Percentiles rank a stretch among this genome's conserved stretches.
These are phyloP conservation scores for Gadus chalcogrammus DNA, from an alignment of 2,113 vertebrate species.

Conservation along the genomic window DNA sequence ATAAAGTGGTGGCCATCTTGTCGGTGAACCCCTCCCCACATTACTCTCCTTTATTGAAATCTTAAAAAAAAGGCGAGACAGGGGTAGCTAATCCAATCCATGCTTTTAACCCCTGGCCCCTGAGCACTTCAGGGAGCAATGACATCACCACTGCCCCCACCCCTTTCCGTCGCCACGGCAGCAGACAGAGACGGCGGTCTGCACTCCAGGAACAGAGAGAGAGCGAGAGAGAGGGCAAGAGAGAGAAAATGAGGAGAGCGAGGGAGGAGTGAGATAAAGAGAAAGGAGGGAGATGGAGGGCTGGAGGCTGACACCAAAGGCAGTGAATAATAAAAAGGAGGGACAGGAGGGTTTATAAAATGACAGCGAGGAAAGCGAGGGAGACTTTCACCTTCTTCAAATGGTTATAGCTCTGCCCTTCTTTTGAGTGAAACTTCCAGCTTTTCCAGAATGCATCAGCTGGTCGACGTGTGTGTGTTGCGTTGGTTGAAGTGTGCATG, in stretches of 20 bases:
- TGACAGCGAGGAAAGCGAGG: too few species aligned
- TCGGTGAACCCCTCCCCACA: too few species aligned
- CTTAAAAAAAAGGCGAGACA: background rate
- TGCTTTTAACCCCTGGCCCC: constrained; percentile 26
- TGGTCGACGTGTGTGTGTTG: too few species aligned
- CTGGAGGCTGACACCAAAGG: too few species aligned
- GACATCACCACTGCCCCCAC: background rate
- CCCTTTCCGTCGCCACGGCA: background rate
- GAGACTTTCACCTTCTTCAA: too few species aligned
- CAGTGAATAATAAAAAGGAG: too few species aligned
- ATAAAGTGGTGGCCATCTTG: background rate
- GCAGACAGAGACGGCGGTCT: background rate
- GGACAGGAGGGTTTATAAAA: too few species aligned
- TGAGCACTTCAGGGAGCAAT: background rate
- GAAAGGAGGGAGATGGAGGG: background rate
- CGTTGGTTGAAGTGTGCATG: too few species aligned
- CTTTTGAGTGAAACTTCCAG: too few species aligned
- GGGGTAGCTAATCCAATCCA: constrained; percentile 27
- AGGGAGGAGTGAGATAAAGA: background rate
- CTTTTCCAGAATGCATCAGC: too few species aligned
- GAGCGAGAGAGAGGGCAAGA: background rate
- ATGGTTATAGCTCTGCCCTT: too few species aligned
- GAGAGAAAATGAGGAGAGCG: background rate
- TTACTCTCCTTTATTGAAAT: background rate
- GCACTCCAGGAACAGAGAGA: background rate